Evolutionary conservation across 1,140 invertebrate species (phyloP).

Genomic region (Euglossa dilemma): DNA sequence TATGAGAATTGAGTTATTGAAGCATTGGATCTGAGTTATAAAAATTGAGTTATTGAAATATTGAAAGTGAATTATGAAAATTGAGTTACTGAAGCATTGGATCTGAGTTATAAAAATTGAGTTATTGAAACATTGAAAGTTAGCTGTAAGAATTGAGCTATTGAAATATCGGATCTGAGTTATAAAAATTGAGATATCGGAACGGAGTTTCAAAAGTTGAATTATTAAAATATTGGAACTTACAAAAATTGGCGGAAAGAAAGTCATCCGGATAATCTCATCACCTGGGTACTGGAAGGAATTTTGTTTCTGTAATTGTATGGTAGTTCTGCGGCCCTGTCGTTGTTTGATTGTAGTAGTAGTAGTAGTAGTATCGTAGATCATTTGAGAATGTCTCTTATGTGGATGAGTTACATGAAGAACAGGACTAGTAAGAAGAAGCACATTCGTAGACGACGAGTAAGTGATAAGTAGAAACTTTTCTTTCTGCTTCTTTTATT

Average conservation of each 20-base stretch:
- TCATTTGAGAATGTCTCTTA: slow-evolving; percentile 67
- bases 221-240: no score
- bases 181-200: no score
- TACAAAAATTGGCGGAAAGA: background rate
- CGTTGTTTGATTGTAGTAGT: background rate
- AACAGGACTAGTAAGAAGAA: slow-evolving; percentile 67
- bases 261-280: background rate
- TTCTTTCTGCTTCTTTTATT: background rate
- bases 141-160: no score
- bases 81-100: no score
- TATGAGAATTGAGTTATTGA: no score
- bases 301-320: background rate
- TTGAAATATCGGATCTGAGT: no score
- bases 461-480: slow-evolving; percentile 50
- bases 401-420: slow-evolving; percentile 78
- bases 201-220: no score
- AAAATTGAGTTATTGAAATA: no score
- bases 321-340: background rate
- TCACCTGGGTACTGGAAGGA: background rate
- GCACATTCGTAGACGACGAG: slow-evolving; percentile 62
- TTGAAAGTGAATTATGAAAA: no score
- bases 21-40: no score
- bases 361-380: background rate
- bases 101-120: no score
- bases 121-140: no score